Evolutionary conservation across 64 coral and sea anemone species (phyloP).

Genomic region (Stichodactyla helianthus): DNA sequence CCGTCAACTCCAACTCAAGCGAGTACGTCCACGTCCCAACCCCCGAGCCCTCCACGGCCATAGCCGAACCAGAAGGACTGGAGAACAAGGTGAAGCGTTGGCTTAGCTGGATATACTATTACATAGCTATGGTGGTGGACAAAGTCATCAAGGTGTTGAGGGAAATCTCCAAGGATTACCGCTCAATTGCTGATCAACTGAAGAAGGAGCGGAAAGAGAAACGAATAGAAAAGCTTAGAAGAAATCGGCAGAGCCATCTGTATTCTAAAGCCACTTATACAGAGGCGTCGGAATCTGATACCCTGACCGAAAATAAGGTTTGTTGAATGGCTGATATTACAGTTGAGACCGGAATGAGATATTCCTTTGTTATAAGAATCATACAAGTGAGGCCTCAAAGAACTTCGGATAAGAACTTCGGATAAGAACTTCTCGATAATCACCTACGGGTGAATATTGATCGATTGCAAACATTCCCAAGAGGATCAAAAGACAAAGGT

Average conservation of each 20-base stretch:
- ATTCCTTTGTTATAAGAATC: no score
- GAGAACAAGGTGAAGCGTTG: conserved; percentile 53
- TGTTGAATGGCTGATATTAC: not conserved
- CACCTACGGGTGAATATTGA: no score
- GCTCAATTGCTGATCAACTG: conserved; percentile 82
- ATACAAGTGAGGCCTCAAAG: no score
- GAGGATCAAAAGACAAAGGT: no score
- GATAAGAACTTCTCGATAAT: no score
- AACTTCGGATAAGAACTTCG: no score
- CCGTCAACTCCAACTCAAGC: conserved; percentile 16
- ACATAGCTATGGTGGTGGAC: conserved; percentile 78
- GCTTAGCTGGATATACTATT: conserved; percentile 86
- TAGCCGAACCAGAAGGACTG: conserved; percentile 24
- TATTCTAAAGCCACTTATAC: not conserved
- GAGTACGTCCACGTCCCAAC: conserved; percentile 22
- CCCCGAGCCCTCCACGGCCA: conserved; percentile 21
- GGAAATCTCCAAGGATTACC: conserved; percentile 85
- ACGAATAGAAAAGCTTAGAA: conserved; percentile 70
- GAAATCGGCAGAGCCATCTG: conserved; percentile 13
- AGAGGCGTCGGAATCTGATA: conserved; percentile 24
- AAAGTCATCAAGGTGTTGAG: conserved; percentile 83
- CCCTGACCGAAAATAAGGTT: conserved; percentile 37
- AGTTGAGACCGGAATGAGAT: no score
- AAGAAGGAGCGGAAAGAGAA: conserved; percentile 90
- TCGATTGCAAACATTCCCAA: no score